Conservation (phyloP, 2,797 vertebrate genomes). For the Malurus leucopterus region DNA sequence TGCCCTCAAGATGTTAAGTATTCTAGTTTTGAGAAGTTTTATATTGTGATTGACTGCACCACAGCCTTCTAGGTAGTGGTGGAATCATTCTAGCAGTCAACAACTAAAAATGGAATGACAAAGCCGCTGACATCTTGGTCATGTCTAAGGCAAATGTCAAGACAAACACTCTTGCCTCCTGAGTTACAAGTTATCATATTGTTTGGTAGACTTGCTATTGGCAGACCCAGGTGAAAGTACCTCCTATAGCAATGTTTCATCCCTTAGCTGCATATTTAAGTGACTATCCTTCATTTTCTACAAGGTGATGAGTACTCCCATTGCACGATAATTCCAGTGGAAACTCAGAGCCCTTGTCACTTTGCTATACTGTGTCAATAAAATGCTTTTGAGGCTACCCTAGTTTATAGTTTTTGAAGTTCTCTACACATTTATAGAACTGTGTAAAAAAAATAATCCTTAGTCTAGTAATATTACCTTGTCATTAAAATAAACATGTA, state of each 20-base stretch:
- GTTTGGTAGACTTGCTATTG: not conserved
- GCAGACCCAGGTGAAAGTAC: not conserved
- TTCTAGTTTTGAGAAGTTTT: not conserved
- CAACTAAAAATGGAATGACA: not conserved
- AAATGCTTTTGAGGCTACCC: not conserved
- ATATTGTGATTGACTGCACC: not conserved
- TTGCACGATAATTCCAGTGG: not conserved
- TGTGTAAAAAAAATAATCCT: not conserved
- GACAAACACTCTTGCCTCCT: accelerated
- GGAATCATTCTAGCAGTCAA: not conserved
- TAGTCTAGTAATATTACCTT: not conserved
- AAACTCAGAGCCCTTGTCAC: not conserved
- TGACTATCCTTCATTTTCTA: not conserved
- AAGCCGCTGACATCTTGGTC: not conserved
- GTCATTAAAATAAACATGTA: not conserved
- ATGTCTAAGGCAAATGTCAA: not conserved
- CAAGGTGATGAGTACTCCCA: not conserved
- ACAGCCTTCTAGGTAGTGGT: not conserved
- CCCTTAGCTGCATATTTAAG: not conserved
- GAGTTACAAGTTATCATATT: not conserved
- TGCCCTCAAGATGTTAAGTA: not conserved
- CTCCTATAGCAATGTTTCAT: not conserved
- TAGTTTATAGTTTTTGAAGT: not conserved
- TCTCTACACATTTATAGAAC: not conserved
- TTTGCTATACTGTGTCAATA: not conserved